A percentile compares a stretch with the other conserved stretches of the same genome.
Evolutionary conservation across 2,888 invertebrate species (phyloP).

Genomic region (Mamestra brassicae): DNA sequence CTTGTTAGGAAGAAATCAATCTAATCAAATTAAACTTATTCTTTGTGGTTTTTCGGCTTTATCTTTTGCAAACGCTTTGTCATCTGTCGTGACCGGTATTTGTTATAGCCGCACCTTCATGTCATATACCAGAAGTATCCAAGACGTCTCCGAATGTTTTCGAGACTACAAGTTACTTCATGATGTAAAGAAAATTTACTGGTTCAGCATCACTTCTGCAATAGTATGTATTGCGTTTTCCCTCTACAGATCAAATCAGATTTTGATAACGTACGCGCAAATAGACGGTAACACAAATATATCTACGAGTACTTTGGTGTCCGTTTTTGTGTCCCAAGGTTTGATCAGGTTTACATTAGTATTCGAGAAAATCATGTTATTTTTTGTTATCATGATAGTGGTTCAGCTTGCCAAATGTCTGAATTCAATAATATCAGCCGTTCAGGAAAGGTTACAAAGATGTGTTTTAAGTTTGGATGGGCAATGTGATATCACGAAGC

Average conservation of each 20-base stretch:
- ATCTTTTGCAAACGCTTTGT: constrained; percentile 13
- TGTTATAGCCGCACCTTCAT: constrained; percentile 17
- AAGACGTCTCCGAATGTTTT: constrained; percentile 6
- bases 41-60: constrained; percentile 1
- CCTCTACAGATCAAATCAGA: constrained; percentile 16
- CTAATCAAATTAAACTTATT: neutral
- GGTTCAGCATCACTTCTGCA: constrained; percentile 8
- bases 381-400: constrained; percentile 26
- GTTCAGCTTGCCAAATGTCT: constrained; percentile 18
- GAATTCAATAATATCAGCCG: neutral
- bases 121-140: constrained; percentile 8
- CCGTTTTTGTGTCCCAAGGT: constrained; percentile 19
- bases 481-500: neutral
- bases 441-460: neutral
- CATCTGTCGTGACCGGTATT: neutral
- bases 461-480: neutral
- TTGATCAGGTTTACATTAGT: constrained; percentile 9
- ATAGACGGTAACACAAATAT: neutral
- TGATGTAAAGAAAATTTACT: constrained; percentile 8
- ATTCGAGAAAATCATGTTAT: constrained; percentile 19
- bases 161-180: neutral
- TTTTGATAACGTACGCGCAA: constrained; percentile 17
- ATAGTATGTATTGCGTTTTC: neutral
- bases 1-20: neutral
- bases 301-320: neutral